phyloP scores from a whole-genome alignment of 2,113 vertebrate species.

The Microcebus lehilahytsara region DNA sequence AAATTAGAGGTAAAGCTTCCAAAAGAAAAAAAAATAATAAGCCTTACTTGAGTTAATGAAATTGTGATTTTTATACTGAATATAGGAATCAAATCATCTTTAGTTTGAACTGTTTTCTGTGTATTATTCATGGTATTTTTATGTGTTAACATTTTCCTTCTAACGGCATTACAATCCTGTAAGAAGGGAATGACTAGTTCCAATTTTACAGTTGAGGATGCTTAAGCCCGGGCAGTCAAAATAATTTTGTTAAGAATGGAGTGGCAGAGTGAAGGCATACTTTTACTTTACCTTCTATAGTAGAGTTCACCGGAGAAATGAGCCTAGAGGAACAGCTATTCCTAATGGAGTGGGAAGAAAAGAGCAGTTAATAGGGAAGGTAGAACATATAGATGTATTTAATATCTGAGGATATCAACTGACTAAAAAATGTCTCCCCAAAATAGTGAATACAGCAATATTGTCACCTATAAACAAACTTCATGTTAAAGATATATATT shows the following conservation, averaged over 20 bases:
- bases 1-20: neutral
- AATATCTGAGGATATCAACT: neutral
- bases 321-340: neutral
- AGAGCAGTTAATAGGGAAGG: neutral
- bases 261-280: accelerated
- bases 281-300: neutral
- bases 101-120: neutral
- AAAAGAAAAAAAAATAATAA: neutral
- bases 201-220: neutral
- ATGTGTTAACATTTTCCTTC: neutral
- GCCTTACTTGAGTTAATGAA: neutral
- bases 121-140: neutral
- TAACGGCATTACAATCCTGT: neutral
- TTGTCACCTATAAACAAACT: neutral
- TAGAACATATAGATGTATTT: neutral
- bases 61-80: neutral
- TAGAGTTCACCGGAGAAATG: neutral
- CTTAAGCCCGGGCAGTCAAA: neutral
- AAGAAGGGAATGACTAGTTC: neutral
- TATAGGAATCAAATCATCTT: neutral
- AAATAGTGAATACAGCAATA: neutral
- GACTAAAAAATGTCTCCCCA: neutral
- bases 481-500: neutral
- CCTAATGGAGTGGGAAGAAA: neutral
- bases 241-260: neutral